phyloP scores from a whole-genome alignment of 2,888 invertebrate species.

The Bedellia somnulentella region DNA sequence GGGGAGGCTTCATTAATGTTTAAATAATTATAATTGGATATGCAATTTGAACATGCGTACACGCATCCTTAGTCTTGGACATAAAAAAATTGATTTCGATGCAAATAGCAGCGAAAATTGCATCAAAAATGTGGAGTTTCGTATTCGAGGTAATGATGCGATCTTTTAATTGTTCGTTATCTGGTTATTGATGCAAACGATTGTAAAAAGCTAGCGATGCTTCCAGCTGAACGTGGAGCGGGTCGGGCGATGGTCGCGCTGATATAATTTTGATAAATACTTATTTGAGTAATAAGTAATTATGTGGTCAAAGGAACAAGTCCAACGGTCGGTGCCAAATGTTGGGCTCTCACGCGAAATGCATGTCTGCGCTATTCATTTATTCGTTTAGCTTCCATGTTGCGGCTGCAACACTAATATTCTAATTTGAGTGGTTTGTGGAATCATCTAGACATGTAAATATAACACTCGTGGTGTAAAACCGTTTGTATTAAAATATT shows the following conservation, averaged over 20 bases:
- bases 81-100: slow-evolving; percentile 41
- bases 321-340: slow-evolving; percentile 13
- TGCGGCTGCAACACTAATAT: no score
- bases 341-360: slow-evolving; percentile 22
- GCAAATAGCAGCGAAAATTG: slow-evolving; percentile 42
- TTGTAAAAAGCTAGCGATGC: slow-evolving; percentile 40
- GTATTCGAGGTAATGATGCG: slow-evolving; percentile 31
- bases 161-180: slow-evolving; percentile 36
- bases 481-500: no score
- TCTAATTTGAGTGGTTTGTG: no score
- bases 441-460: no score
- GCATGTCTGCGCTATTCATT: slow-evolving; percentile 5
- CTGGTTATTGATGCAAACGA: slow-evolving; percentile 17
- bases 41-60: slow-evolving; percentile 42
- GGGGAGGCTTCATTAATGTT: background rate
- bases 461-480: no score
- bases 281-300: slow-evolving; percentile 13
- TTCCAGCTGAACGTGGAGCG: slow-evolving; percentile 18
- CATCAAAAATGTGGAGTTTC: slow-evolving; percentile 25
- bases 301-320: slow-evolving; percentile 21
- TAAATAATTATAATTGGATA: slow-evolving; percentile 29
- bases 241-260: background rate
- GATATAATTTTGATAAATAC: slow-evolving; percentile 23
- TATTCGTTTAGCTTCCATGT: no score
- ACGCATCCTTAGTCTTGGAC: slow-evolving; percentile 25